Evolutionary conservation across 2,797 vertebrate species (phyloP).

Genomic region (Pelochelys cantorii): DNA sequence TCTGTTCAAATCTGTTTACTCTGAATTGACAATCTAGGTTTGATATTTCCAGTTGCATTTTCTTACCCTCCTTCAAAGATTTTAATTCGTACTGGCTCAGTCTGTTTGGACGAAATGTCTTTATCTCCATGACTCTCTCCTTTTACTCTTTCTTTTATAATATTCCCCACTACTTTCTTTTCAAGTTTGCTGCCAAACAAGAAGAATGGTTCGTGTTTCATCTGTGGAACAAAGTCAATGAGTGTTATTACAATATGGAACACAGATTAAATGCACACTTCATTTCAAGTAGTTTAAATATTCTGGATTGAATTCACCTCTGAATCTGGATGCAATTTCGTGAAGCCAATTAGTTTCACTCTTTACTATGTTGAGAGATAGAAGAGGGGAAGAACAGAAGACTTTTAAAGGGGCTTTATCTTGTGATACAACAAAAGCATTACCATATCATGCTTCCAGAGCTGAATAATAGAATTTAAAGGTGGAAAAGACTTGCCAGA

Average conservation of each 20-base stretch:
- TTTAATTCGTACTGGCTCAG: constrained; percentile 96
- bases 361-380: constrained; percentile 26
- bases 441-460: background rate
- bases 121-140: constrained; percentile 94
- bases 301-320: constrained; percentile 57
- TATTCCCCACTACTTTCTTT: constrained; percentile 93
- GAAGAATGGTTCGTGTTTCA: constrained; percentile 94
- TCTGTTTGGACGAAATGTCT: constrained; percentile 89
- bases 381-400: constrained; percentile 1
- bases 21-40: constrained; percentile 44
- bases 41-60: constrained; percentile 64
- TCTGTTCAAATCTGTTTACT: constrained; percentile 35
- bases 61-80: constrained; percentile 99
- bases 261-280: constrained; percentile 57
- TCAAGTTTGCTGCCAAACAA: constrained; percentile 90
- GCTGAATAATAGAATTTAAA: constrained; percentile 4
- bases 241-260: constrained; percentile 68
- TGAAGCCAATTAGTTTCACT: constrained; percentile 23
- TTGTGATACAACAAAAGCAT: constrained; percentile 23
- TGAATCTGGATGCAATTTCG: constrained; percentile 25
- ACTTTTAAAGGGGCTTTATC: background rate
- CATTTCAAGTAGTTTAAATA: constrained; percentile 65
- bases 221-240: constrained; percentile 83
- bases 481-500: constrained; percentile 49
- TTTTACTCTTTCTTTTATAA: constrained; percentile 92